These are phyloP conservation scores for Tylochromis polylepis DNA, from an alignment of 2,113 vertebrate genomes.

Conservation along the genomic window DNA sequence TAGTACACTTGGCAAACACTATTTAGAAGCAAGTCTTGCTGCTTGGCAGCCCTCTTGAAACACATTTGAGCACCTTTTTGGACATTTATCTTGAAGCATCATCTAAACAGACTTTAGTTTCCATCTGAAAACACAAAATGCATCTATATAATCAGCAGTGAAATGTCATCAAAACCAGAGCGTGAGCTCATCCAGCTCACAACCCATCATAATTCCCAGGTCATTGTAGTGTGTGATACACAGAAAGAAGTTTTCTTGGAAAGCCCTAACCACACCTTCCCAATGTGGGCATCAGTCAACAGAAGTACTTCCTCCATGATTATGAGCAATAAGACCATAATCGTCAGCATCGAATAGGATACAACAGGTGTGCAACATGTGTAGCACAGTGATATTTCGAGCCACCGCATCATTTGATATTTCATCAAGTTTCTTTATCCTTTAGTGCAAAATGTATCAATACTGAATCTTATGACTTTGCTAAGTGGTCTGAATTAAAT, in stretches of 20 bases:
- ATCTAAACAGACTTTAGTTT: not conserved
- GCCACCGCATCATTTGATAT: not conserved
- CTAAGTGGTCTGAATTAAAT: too few relatives aligned
- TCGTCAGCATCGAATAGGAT: fast-evolving
- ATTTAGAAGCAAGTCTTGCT: too few relatives aligned
- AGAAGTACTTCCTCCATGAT: not conserved
- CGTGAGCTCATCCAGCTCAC: not conserved
- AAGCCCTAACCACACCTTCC: not conserved
- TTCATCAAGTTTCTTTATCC: not conserved
- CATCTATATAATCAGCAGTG: not conserved
- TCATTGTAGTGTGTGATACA: not conserved
- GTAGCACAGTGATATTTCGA: not conserved
- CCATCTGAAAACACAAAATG: not conserved
- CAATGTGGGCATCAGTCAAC: not conserved
- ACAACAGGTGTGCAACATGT: not conserved
- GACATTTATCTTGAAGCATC: not conserved
- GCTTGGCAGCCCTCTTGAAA: not conserved
- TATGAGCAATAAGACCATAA: not conserved
- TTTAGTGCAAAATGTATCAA: not conserved
- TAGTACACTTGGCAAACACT: not conserved
- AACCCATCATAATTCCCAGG: not conserved
- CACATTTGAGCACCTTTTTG: not conserved
- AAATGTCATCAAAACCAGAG: not conserved
- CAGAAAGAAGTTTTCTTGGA: not conserved
- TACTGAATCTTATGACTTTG: not conserved